Evolutionary conservation across 2,888 invertebrate genomes (phyloP).

Genomic region (Biston stratarius): DNA sequence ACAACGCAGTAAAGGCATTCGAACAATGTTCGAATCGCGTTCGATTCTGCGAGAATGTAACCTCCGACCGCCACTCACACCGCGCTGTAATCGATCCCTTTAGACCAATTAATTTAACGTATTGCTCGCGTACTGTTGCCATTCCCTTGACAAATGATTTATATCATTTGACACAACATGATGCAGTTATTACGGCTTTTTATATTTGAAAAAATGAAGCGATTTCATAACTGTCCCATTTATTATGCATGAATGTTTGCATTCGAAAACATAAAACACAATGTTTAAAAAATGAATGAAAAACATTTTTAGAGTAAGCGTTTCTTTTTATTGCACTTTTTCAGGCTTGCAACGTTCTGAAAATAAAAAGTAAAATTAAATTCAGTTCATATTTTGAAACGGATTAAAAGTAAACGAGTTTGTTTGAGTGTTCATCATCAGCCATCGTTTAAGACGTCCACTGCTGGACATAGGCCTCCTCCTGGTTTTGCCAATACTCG

Average conservation of each 20-base stretch:
- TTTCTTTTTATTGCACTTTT: slow-evolving; percentile 12
- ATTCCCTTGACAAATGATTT: slow-evolving; percentile 29
- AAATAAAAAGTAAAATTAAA: background rate
- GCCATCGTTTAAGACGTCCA: too few relatives aligned
- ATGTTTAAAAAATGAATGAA: slow-evolving; percentile 16
- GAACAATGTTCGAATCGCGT: slow-evolving; percentile 39
- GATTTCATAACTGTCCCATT: slow-evolving; percentile 26
- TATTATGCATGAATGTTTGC: slow-evolving; percentile 27
- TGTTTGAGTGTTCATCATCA: too few relatives aligned
- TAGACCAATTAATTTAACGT: slow-evolving; percentile 34
- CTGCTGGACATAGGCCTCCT: too few relatives aligned
- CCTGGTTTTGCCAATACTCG: too few relatives aligned
- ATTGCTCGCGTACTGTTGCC: slow-evolving; percentile 27
- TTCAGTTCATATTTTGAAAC: background rate
- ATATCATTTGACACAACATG: slow-evolving; percentile 24
- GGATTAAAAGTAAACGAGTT: background rate
- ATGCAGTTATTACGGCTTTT: slow-evolving; percentile 27
- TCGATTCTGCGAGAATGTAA: slow-evolving; percentile 31
- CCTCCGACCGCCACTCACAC: slow-evolving; percentile 37
- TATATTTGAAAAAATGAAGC: slow-evolving; percentile 20
- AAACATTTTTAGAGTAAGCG: slow-evolving; percentile 10
- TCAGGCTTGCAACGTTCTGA: background rate
- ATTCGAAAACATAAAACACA: slow-evolving; percentile 16
- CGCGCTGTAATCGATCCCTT: slow-evolving; percentile 35
- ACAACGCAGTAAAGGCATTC: slow-evolving; percentile 45